Evolutionary conservation across 2,888 invertebrate genomes (phyloP).

Genomic region (Chrysopilus asiliformis): DNA sequence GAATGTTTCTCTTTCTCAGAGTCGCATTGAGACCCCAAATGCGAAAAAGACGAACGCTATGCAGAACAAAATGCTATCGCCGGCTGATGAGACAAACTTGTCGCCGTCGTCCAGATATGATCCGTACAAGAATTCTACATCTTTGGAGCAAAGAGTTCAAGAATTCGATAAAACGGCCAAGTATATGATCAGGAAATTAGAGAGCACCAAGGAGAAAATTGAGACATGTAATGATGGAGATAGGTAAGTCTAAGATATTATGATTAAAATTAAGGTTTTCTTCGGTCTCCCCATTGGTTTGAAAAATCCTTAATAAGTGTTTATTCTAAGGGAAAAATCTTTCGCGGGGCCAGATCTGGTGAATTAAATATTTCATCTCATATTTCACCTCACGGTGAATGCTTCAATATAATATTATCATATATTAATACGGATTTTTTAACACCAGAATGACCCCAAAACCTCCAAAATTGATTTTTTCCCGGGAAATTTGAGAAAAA

Average conservation of each 20-base stretch:
- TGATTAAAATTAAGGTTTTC: no score
- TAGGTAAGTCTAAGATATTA: conserved; percentile 20
- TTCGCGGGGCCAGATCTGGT: no score
- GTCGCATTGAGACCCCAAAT: conserved; percentile 33
- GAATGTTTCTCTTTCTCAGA: conserved; percentile 19
- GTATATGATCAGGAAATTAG: conserved; percentile 33
- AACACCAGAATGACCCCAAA: no score
- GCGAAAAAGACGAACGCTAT: conserved; percentile 29
- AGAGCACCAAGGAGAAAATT: conserved; percentile 29
- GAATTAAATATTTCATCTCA: no score
- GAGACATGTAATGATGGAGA: conserved; percentile 28
- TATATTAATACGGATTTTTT: no score
- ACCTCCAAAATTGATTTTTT: no score
- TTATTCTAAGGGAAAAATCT: no score
- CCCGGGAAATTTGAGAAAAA: no score
- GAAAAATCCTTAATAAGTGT: not conserved
- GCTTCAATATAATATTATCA: no score
- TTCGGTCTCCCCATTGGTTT: no score
- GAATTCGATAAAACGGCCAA: conserved; percentile 33
- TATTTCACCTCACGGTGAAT: no score
- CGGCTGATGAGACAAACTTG: conserved; percentile 16
- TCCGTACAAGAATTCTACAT: conserved; percentile 19
- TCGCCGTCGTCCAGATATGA: conserved; percentile 18
- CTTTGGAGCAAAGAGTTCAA: conserved; percentile 30
- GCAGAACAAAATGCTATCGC: conserved; percentile 21